Percentiles rank a stretch among this genome's conserved stretches.
Evolutionary conservation across 2,113 vertebrate genomes (phyloP).

Genomic region (Nipponia nippon): DNA sequence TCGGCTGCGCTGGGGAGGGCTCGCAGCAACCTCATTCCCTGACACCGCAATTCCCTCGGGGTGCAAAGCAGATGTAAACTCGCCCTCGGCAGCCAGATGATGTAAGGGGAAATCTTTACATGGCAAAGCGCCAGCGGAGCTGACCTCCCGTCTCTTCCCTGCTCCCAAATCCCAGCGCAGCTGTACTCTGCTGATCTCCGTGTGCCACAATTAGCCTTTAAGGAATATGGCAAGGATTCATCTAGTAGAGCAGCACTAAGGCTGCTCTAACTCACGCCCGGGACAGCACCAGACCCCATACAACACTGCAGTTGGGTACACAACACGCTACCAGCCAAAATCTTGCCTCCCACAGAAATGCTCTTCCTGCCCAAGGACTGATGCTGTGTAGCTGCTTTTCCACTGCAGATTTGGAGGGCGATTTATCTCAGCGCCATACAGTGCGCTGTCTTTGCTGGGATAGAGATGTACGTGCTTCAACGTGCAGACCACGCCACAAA

Average conservation of each 20-base stretch:
- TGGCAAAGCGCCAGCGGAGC: conserved; percentile 30
- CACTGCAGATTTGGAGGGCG: background rate
- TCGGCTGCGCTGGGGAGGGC: background rate
- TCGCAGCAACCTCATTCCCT: conserved; percentile 23
- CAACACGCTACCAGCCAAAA: background rate
- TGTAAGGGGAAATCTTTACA: conserved; percentile 55
- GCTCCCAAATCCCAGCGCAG: conserved; percentile 59
- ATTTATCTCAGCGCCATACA: background rate
- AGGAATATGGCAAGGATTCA: conserved; percentile 43
- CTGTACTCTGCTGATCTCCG: conserved; percentile 48
- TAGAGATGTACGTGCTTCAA: background rate
- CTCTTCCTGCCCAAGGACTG: background rate
- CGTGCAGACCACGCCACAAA: background rate
- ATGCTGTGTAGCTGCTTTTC: background rate
- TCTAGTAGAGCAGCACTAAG: background rate
- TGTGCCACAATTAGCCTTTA: conserved; percentile 56
- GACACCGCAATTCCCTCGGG: conserved; percentile 37
- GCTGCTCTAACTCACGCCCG: background rate
- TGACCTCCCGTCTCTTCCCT: conserved; percentile 48
- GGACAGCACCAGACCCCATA: background rate
- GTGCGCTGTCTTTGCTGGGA: background rate
- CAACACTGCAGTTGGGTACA: background rate
- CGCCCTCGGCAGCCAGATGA: conserved; percentile 47
- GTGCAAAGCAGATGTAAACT: conserved; percentile 47
- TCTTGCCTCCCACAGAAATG: background rate